These are phyloP conservation scores for Caenorhabditis sp. DNA, from an alignment of 2,888 invertebrate genomes.

Conservation along the genomic window DNA sequence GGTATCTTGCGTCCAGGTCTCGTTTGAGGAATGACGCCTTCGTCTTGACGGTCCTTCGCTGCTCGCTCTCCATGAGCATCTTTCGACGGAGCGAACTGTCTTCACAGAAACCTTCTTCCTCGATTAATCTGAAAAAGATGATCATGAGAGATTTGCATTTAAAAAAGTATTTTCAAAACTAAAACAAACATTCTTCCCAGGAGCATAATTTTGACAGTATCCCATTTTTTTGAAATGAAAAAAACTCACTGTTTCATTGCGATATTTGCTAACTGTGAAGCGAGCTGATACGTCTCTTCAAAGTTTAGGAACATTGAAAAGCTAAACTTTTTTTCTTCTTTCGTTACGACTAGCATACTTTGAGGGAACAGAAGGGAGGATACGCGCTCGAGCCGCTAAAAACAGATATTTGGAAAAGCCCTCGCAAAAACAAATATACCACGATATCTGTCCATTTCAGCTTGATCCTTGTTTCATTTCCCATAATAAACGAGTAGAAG, in stretches of 20 bases:
- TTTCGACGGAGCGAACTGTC: constrained; percentile 92
- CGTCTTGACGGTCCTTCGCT: constrained; percentile 85
- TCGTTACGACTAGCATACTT: constrained; percentile 77
- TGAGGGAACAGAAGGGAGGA: constrained; percentile 79
- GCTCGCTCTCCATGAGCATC: constrained; percentile 85
- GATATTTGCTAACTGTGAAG: constrained; percentile 96
- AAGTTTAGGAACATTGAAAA: constrained; percentile 94
- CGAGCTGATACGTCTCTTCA: constrained; percentile 92
- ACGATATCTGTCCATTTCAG: constrained; percentile 94
- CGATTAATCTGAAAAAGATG: constrained; percentile 89
- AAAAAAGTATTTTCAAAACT: too few relatives aligned
- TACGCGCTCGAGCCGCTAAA: constrained; percentile 80
- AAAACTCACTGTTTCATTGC: constrained; percentile 90
- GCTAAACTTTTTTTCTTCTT: constrained; percentile 86
- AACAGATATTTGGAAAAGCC: neutral
- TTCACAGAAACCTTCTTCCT: constrained; percentile 94
- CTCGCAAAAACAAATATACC: constrained; percentile 60
- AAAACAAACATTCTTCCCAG: too few relatives aligned
- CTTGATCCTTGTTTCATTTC: constrained; percentile 92
- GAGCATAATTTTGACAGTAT: too few relatives aligned
- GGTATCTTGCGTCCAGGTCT: constrained; percentile 94
- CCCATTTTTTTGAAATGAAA: too few relatives aligned
- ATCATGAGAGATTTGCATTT: too few relatives aligned
- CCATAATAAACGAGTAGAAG: constrained; percentile 95
- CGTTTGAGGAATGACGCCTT: constrained; percentile 94